Percentiles rank a stretch among this genome's conserved stretches.
These are phyloP conservation scores for Leucophenga varia DNA, from an alignment of 1,140 invertebrate species.

Conservation along the genomic window DNA sequence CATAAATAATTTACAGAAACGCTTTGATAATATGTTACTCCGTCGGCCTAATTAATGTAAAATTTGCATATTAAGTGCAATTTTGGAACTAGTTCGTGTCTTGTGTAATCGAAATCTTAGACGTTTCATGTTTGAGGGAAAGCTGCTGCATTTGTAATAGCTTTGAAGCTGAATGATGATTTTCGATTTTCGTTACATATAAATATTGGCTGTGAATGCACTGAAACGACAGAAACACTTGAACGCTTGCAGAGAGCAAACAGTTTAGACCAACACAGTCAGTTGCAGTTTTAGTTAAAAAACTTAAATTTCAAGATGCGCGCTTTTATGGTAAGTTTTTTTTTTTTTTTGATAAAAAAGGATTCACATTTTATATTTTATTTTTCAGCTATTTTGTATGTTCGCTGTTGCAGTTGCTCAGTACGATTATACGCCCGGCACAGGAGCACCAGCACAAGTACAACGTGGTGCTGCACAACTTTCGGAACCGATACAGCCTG, in stretches of 20 bases:
- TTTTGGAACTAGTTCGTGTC: too few species aligned
- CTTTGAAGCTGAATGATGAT: too few species aligned
- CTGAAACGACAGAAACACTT: conserved; percentile 31
- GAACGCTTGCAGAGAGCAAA: conserved; percentile 19
- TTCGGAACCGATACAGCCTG: conserved; percentile 23
- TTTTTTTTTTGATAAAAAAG: too few species aligned
- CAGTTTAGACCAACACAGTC: conserved; percentile 16
- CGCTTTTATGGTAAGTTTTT: conserved; percentile 34
- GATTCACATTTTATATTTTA: background rate
- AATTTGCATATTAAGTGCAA: too few species aligned
- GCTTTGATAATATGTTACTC: too few species aligned
- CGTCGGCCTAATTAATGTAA: too few species aligned
- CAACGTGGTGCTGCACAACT: conserved; percentile 26
- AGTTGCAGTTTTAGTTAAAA: conserved; percentile 14
- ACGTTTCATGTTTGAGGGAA: too few species aligned
- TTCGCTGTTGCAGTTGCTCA: conserved; percentile 30
- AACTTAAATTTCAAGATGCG: conserved; percentile 31
- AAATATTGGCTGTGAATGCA: conserved; percentile 24
- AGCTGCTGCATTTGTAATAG: too few species aligned
- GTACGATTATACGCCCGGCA: conserved; percentile 32
- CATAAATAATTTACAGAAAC: too few species aligned
- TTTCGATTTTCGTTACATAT: conserved; percentile 14
- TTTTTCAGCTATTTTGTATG: conserved; percentile 30
- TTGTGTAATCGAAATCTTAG: too few species aligned
- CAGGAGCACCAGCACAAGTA: conserved; percentile 15